Evolutionary conservation across 2,888 invertebrate species (phyloP), one percentile per base, ranked within the genome.

Genomic region (Tetragonisca angustula): DNA sequence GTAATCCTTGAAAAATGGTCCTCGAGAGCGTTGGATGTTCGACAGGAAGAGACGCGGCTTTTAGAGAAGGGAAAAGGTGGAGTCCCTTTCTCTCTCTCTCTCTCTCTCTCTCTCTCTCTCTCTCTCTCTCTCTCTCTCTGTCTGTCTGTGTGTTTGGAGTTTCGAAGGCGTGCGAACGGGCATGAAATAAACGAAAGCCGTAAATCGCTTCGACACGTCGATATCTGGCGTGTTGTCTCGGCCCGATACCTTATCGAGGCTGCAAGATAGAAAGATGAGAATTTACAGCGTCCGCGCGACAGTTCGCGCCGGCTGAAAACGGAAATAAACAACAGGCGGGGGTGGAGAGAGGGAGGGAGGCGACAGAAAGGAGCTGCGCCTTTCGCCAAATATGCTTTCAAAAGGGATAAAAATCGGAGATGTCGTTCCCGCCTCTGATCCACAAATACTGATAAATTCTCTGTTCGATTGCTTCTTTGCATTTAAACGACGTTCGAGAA

Each of bases 201-300:
- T 88, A 88, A 88, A 88, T 88, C 89, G 83, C 68, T 54, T 77
- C 84, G 88, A 86, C 88, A 71, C 80, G 87, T 88, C 89, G 87
- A 88, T 88, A 88, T 89, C 87, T 81, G 83, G 83, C 76, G 83
- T 82, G 89, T 85, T 83, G 83, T 85, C 85, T 89, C 87, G 81
- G 72, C 76, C 70, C 83, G 87, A 89, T 89, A 89, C 89, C 83
- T 80, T 83, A 88, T 89, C 89, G 87, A 75, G 77, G 73, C 79
- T 80, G 85, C 79, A 74, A 85, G 89, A 85, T 82, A 79, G 83
- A 79, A 81, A 85, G 89, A 87, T 80, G 89, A 89, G 87, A 88
- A 88, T 88, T 88, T 88, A 88, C 89, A 83, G 83, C 87, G 81
- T 68, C 61, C 83, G 83, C 61, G 76, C 71, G 88, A 81, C 81